Conservation (phyloP, 2,888 invertebrate species). For the Drosophila fungiperda region DNA sequence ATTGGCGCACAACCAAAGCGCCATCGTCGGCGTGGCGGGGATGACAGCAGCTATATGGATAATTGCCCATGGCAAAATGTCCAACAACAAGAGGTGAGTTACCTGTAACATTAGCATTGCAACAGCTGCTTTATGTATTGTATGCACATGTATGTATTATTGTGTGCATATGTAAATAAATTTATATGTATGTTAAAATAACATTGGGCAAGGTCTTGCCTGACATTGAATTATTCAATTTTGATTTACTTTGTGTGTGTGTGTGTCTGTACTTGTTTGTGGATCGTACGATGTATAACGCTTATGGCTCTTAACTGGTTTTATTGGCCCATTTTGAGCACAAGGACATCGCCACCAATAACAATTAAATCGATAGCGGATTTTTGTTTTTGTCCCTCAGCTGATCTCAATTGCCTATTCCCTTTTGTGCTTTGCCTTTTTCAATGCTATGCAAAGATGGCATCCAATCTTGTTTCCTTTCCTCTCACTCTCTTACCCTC, state of each 20-base stretch:
- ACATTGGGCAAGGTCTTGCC: conserved; percentile 65
- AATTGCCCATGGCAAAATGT: conserved; percentile 86
- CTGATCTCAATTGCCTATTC: conserved; percentile 45
- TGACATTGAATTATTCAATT: conserved; percentile 69
- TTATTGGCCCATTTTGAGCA: conserved; percentile 43
- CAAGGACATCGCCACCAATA: conserved; percentile 42
- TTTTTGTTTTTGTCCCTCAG: conserved; percentile 36
- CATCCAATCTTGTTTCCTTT: neutral
- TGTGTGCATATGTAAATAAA: neutral
- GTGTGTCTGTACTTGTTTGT: neutral
- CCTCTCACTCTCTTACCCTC: neutral
- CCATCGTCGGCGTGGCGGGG: conserved; percentile 88
- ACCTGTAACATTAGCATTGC: neutral
- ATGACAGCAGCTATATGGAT: conserved; percentile 88
- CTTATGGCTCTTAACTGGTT: conserved; percentile 40
- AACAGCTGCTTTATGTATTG: conserved; percentile 5
- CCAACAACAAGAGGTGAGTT: conserved; percentile 86
- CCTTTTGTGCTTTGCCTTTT: conserved; percentile 17
- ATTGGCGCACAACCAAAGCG: conserved; percentile 88
- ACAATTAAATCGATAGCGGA: conserved; percentile 11
- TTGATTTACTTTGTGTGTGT: conserved; percentile 15
- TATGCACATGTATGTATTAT: neutral
- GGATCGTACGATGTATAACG: conserved; percentile 54
- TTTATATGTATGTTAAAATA: neutral
- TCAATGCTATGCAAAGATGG: conserved; percentile 1